These are phyloP conservation scores for Lasiommata megera DNA, from an alignment of 2,888 invertebrate species.

Conservation along the genomic window DNA sequence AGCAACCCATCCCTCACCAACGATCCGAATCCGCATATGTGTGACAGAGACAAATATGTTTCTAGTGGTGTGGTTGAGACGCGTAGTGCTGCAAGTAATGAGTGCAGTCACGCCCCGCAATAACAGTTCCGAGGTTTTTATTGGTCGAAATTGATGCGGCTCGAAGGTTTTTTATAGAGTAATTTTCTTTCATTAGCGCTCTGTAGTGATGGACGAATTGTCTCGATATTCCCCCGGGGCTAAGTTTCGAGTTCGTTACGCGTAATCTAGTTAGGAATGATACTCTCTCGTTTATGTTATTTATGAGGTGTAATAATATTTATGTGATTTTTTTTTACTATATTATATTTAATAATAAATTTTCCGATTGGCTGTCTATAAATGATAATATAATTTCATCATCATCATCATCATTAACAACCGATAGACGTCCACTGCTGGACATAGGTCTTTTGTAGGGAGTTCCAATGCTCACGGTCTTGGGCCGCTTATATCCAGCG, in stretches of 20 bases:
- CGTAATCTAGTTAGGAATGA: constrained; percentile 22
- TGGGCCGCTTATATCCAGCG: too few relatives aligned
- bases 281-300: not conserved
- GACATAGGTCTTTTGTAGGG: too few relatives aligned
- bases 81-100: constrained; percentile 62
- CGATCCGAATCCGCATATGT: constrained; percentile 16
- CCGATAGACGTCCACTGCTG: too few relatives aligned
- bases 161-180: constrained; percentile 59
- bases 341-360: too few relatives aligned
- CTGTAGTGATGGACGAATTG: constrained; percentile 39
- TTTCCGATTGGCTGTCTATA: too few relatives aligned
- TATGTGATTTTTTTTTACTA: too few relatives aligned
- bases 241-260: constrained; percentile 31
- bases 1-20: constrained; percentile 39
- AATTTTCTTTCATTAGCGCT: constrained; percentile 61
- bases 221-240: constrained; percentile 41
- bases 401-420: too few relatives aligned
- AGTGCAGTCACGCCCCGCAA: constrained; percentile 72
- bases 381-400: too few relatives aligned
- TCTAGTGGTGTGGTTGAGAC: constrained; percentile 30
- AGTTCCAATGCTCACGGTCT: too few relatives aligned
- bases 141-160: constrained; percentile 66
- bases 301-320: not conserved
- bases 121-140: constrained; percentile 56
- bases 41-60: constrained; percentile 43